Percentiles rank a stretch among this genome's conserved stretches.
These are phyloP conservation scores for Chlorops oryzae DNA, from an alignment of 1,140 invertebrate species.

Conservation along the genomic window DNA sequence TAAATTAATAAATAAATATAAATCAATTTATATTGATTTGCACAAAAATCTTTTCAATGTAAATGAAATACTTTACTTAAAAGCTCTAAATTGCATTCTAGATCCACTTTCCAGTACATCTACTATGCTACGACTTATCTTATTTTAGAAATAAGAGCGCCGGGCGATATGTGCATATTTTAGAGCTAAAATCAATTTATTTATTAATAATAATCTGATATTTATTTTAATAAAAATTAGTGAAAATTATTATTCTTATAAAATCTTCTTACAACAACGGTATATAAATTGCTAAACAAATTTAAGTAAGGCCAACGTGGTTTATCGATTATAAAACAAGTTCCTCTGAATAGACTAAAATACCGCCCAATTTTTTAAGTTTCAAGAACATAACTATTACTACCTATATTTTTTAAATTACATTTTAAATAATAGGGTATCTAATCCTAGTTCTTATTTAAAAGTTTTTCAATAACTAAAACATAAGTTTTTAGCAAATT, in stretches of 20 bases:
- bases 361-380: slow-evolving; percentile 55
- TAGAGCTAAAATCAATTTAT: slow-evolving; percentile 48
- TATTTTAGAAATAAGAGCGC: slow-evolving; percentile 57
- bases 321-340: slow-evolving; percentile 53
- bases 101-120: slow-evolving; percentile 61
- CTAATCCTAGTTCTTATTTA: too few species aligned
- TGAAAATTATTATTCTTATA: slow-evolving; percentile 50
- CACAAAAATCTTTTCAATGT: slow-evolving; percentile 52
- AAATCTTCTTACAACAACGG: slow-evolving; percentile 50
- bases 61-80: slow-evolving; percentile 53
- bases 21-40: slow-evolving; percentile 49
- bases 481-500: too few species aligned
- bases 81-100: slow-evolving; percentile 55
- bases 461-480: too few species aligned
- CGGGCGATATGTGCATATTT: slow-evolving; percentile 62
- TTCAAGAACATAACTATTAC: slow-evolving; percentile 51
- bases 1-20: slow-evolving; percentile 36
- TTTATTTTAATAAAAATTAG: slow-evolving; percentile 46
- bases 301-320: slow-evolving; percentile 48
- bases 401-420: slow-evolving; percentile 48
- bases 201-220: slow-evolving; percentile 53
- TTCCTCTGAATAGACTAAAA: too few species aligned
- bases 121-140: slow-evolving; percentile 71
- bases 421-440: too few species aligned
- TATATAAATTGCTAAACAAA: slow-evolving; percentile 7